Conservation (phyloP, 2,113 vertebrate species). For the Probosciger aterrimus region DNA sequence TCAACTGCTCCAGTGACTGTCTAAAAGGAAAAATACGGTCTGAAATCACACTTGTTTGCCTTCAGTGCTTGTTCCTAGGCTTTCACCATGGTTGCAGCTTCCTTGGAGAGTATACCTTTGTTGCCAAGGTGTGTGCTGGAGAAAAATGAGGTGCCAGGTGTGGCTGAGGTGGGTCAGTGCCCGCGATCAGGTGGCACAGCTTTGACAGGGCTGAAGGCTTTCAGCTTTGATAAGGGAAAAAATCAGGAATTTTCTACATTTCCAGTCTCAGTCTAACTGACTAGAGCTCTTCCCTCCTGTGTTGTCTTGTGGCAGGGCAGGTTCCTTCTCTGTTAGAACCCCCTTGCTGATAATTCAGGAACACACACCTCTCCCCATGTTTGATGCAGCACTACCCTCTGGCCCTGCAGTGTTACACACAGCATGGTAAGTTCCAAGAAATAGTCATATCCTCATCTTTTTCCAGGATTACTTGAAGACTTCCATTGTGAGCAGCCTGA, state of each 20-base stretch:
- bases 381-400: background rate
- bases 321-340: background rate
- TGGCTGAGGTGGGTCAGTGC: accelerated
- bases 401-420: background rate
- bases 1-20: background rate
- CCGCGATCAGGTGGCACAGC: background rate
- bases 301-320: background rate
- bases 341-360: background rate
- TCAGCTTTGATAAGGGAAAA: background rate
- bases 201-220: background rate
- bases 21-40: accelerated
- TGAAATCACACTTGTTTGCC: background rate
- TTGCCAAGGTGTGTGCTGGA: background rate
- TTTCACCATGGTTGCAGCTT: background rate
- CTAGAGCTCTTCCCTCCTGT: background rate
- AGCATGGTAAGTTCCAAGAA: background rate
- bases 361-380: accelerated
- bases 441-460: background rate
- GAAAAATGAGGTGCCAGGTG: background rate
- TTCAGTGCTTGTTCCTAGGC: background rate
- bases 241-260: background rate
- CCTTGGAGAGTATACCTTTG: background rate
- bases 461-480: background rate
- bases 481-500: background rate
- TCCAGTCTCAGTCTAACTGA: background rate